Evolutionary conservation across 2,888 invertebrate genomes (phyloP), one percentile per base, ranked within the genome.

Genomic region (Lepas anatifera): DNA sequence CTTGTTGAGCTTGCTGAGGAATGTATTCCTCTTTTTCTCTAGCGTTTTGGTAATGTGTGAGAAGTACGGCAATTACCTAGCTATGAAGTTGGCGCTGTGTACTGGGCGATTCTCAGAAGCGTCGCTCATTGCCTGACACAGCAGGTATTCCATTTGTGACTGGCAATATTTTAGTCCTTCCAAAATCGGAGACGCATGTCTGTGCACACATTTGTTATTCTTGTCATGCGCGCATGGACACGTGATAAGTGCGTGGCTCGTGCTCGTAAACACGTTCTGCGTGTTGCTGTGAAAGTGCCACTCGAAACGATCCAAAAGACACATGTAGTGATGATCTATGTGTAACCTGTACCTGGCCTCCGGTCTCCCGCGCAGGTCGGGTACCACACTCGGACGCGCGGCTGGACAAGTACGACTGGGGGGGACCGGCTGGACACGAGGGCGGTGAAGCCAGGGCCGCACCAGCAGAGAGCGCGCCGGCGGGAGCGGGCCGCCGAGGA

Each of bases 391-490:
- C 66, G 3, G 39, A 66, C 66, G n/a, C 39, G 4, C 25, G n/a
- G 27, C 66, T 66, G 39, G 66, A 66, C 39, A 66, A 66, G 66
- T 66, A 66, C 27, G 66, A 66, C 41, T 66, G 37, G 39, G n/a
- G 66, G 66, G 13, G 66, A 66, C 13, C 25, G 66, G 6, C 13
- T 66, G 37, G 39, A 66, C 37, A 11, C 39, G 39, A 2, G 39
- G 11, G 39, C 37, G 4, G 3, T 66, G 16, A 25, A 25, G 39
- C 39, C n/a, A 2, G 37, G 66, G 13, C 66, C 39, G 66, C 66
- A 66, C 25, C 41, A 41, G 66, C 13, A 11, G 39, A 37, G 39
- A 8, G 66, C 39, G 13, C 39, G 41, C 39, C 41, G 66, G n/a
- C 41, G 66, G 13, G 66, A 66, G 66, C 11, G 41, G 27, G 39